Evolutionary conservation across 2,113 vertebrate species (phyloP).

Genomic region (Mohoua ochrocephala): DNA sequence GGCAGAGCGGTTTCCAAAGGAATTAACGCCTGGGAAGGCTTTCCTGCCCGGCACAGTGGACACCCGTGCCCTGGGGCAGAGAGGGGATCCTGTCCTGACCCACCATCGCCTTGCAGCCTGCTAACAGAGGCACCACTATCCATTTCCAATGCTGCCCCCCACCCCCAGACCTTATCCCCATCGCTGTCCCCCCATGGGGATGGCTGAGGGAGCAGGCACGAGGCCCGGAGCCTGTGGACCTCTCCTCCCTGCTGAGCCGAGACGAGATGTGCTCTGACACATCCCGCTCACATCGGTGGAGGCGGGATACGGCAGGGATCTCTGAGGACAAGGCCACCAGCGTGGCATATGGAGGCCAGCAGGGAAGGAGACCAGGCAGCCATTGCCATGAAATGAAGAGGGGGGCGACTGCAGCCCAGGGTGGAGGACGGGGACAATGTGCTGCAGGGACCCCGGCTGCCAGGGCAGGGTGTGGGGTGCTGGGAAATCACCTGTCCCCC

Average conservation of each 20-base stretch:
- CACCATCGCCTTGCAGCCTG: neutral
- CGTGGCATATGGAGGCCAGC: conserved; percentile 5
- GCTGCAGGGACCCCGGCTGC: neutral
- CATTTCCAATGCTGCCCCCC: neutral
- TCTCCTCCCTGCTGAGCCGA: neutral
- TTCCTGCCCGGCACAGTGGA: neutral
- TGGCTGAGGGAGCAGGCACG: fast-evolving
- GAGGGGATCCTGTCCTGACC: neutral
- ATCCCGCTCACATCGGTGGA: neutral
- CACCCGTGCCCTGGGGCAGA: neutral
- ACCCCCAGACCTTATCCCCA: neutral
- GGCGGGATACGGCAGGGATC: neutral
- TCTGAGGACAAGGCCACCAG: conserved; percentile 43
- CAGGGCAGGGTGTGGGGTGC: neutral
- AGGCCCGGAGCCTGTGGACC: neutral
- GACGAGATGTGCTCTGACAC: conserved; percentile 17
- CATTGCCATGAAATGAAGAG: neutral
- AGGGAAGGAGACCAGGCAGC: conserved; percentile 5
- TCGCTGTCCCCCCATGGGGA: neutral
- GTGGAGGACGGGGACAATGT: neutral
- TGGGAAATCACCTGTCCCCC: fast-evolving
- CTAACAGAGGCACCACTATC: neutral
- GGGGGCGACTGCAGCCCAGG: fast-evolving
- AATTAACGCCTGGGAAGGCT: neutral
- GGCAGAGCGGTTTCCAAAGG: neutral